phyloP scores from a whole-genome alignment of 2,888 invertebrate genomes.

The Lydus trimaculatus region DNA sequence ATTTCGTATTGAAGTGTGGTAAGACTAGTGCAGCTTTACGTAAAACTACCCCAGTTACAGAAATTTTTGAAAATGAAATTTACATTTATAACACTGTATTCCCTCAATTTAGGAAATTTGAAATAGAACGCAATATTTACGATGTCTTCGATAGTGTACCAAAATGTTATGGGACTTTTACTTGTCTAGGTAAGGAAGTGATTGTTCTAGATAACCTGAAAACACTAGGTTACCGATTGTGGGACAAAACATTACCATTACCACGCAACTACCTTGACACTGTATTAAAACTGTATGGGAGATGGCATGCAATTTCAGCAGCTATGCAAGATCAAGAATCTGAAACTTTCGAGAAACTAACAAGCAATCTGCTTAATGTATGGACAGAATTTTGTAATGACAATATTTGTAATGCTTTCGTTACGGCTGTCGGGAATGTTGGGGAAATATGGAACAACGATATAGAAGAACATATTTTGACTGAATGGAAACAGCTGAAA shows the following conservation, averaged over 20 bases:
- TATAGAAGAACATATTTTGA: neutral
- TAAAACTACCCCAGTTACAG: neutral
- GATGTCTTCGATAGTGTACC: slow-evolving; percentile 16
- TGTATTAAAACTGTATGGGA: slow-evolving; percentile 41
- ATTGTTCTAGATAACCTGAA: slow-evolving; percentile 40
- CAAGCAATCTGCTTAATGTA: neutral
- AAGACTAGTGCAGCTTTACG: slow-evolving; percentile 7
- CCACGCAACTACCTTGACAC: slow-evolving; percentile 41
- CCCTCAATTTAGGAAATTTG: slow-evolving; percentile 15
- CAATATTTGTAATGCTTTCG: neutral
- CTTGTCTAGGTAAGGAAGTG: slow-evolving; percentile 2
- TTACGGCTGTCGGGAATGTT: neutral
- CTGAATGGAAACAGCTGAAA: neutral
- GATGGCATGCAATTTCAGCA: slow-evolving; percentile 16
- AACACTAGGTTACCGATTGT: slow-evolving; percentile 34
- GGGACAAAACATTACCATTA: slow-evolving; percentile 38
- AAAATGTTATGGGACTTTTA: slow-evolving; percentile 20
- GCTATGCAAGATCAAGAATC: neutral
- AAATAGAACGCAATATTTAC: neutral
- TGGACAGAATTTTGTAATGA: neutral
- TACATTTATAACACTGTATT: neutral
- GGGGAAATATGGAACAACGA: neutral
- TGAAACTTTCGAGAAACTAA: slow-evolving; percentile 30
- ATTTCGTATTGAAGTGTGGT: slow-evolving; percentile 25
- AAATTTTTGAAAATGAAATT: neutral